These are phyloP conservation scores for Bombus terrestris DNA, from an alignment of 1,140 invertebrate genomes.

Conservation along the genomic window DNA sequence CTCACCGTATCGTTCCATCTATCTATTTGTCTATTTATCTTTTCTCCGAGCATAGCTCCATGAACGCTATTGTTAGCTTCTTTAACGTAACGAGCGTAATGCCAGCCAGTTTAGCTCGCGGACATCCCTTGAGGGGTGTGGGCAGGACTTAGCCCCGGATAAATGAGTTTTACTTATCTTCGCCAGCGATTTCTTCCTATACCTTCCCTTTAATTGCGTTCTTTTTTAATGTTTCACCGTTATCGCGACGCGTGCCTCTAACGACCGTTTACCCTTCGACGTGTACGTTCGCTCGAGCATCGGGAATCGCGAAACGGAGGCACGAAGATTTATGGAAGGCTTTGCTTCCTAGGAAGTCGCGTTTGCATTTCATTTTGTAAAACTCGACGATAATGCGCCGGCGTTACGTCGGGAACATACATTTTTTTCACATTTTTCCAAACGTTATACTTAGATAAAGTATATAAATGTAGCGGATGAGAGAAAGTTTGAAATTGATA, in stretches of 20 bases:
- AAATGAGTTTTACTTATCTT: constrained; percentile 50
- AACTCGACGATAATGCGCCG: neutral
- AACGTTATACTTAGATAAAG: too few relatives aligned
- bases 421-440: too few relatives aligned
- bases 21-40: constrained; percentile 52
- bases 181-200: constrained; percentile 15
- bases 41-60: neutral
- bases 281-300: neutral
- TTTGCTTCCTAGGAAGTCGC: neutral
- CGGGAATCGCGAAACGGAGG: neutral
- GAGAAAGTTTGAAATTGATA: too few relatives aligned
- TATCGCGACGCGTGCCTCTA: neutral
- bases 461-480: too few relatives aligned
- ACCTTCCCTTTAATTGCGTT: constrained; percentile 32
- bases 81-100: constrained; percentile 44
- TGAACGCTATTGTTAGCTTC: constrained; percentile 36
- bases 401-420: too few relatives aligned
- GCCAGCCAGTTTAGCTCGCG: constrained; percentile 20
- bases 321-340: neutral
- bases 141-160: constrained; percentile 16
- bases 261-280: constrained; percentile 4
- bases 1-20: constrained; percentile 26
- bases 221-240: neutral
- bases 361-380: neutral
- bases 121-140: constrained; percentile 3